phyloP scores from a whole-genome alignment of 2,888 invertebrate genomes.

The Stenurella melanura region DNA sequence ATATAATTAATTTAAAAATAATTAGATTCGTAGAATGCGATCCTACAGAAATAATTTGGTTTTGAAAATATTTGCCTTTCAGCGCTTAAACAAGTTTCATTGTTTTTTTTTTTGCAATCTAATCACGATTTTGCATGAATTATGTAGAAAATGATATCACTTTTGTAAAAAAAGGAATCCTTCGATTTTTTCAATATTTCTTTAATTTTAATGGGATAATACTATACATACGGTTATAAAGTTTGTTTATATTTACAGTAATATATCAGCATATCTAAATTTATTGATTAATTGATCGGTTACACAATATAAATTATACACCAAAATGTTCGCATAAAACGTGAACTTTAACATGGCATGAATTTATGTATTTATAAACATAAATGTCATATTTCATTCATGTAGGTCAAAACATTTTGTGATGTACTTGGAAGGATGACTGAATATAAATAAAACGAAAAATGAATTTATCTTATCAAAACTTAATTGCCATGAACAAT shows the following conservation, averaged over 20 bases:
- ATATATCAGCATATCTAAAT: background rate
- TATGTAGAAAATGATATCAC: background rate
- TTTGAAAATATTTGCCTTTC: slow-evolving; percentile 7
- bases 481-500: background rate
- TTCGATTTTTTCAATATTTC: background rate
- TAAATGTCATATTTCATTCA: background rate
- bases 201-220: background rate
- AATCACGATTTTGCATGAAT: background rate
- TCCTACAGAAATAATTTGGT: slow-evolving; percentile 1
- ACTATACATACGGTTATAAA: background rate
- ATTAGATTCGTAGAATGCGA: background rate
- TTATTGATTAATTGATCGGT: background rate
- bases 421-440: background rate
- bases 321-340: background rate
- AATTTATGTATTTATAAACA: background rate
- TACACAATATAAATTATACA: background rate
- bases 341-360: slow-evolving; percentile 7
- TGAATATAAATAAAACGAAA: background rate
- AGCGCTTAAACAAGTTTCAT: background rate
- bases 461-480: background rate
- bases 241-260: slow-evolving; percentile 1
- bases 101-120: background rate
- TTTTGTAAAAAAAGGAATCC: background rate
- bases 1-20: slow-evolving; percentile 1
- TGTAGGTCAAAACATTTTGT: background rate